Evolutionary conservation across 2,888 invertebrate genomes (phyloP).

Genomic region (Teinopalpus imperialis): DNA sequence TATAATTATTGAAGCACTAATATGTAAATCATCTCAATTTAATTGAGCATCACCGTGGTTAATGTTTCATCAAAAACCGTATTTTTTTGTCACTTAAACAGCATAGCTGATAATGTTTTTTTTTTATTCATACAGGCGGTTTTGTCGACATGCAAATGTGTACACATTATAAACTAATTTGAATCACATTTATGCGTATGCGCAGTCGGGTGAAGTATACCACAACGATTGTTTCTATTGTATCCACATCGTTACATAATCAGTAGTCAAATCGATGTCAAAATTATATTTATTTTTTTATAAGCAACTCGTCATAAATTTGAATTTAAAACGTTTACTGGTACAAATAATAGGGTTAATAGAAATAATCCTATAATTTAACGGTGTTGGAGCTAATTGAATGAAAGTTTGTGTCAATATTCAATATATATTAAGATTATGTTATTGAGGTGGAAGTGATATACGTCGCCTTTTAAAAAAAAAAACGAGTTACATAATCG

Average conservation of each 20-base stretch:
- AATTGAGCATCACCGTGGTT: conserved; percentile 17
- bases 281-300: background rate
- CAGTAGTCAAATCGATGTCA: too few species aligned
- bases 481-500: conserved; percentile 3
- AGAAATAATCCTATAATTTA: too few species aligned
- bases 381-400: too few species aligned
- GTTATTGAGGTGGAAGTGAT: too few species aligned
- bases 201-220: conserved; percentile 27
- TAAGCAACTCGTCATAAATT: conserved; percentile 14
- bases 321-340: too few species aligned
- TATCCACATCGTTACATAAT: conserved; percentile 33
- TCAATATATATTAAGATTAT: too few species aligned
- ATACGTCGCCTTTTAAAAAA: too few species aligned
- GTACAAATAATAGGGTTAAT: too few species aligned
- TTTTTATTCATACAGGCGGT: conserved; percentile 7
- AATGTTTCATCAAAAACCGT: background rate
- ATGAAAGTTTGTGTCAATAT: too few species aligned
- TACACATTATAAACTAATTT: conserved; percentile 6
- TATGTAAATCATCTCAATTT: conserved; percentile 1
- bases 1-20: conserved; percentile 17
- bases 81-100: conserved; percentile 10
- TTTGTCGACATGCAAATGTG: conserved; percentile 5
- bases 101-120: conserved; percentile 5
- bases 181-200: background rate
- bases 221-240: conserved; percentile 29